Percentiles rank a stretch among this genome's conserved stretches.
phyloP scores from a whole-genome alignment of 2,797 vertebrate species.

The Acanthurus tractus region DNA sequence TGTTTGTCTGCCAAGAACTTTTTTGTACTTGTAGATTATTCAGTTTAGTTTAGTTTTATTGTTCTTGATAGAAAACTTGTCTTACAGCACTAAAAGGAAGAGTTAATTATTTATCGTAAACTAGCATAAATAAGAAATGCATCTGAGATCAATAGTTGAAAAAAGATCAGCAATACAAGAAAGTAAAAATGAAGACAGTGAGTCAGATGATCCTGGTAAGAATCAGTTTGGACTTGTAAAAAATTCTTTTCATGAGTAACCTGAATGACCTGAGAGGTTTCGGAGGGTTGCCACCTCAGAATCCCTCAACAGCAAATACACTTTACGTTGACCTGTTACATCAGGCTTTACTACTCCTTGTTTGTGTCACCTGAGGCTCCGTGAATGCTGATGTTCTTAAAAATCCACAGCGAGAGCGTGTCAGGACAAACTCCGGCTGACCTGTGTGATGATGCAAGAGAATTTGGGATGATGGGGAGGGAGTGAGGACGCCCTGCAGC shows the following conservation, averaged over 20 bases:
- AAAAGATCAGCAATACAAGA: not conserved
- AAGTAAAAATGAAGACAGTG: not conserved
- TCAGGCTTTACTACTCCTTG: not conserved
- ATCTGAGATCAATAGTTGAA: not conserved
- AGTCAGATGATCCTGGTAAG: not conserved
- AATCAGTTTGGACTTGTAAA: not conserved
- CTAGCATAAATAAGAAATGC: not conserved
- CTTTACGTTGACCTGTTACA: constrained; percentile 14
- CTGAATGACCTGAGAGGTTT: not conserved
- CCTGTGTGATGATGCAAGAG: constrained; percentile 33
- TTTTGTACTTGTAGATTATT: too few species aligned
- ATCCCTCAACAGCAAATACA: not conserved
- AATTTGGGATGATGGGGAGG: constrained; percentile 14
- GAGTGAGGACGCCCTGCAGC: constrained; percentile 34
- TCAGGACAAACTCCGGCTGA: constrained; percentile 35
- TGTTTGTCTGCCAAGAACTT: too few species aligned
- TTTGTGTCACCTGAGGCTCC: constrained; percentile 6
- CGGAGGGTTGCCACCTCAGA: not conserved
- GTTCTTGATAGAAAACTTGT: too few species aligned
- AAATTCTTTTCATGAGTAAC: not conserved
- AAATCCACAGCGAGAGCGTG: constrained; percentile 19
- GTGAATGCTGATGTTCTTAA: not conserved
- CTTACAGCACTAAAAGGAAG: too few species aligned
- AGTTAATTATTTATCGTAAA: too few species aligned
- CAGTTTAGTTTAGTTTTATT: not conserved